Evolutionary conservation across 2,113 vertebrate genomes (phyloP).

Genomic region (Gasterosteus aculeatus): DNA sequence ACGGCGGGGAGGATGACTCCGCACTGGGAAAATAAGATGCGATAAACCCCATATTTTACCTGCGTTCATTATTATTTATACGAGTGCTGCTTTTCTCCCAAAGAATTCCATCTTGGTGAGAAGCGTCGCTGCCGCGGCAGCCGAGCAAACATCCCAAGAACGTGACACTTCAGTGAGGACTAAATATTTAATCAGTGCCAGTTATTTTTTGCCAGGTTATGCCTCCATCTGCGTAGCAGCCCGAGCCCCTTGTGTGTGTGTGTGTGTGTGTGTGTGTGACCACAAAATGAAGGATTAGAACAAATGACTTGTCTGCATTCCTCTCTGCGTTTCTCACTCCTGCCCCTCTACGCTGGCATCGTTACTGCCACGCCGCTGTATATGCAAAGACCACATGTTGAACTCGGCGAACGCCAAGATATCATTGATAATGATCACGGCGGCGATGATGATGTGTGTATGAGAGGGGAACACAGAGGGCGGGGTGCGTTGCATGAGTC

Average conservation of each 20-base stretch:
- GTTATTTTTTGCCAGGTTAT: constrained; percentile 66
- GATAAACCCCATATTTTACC: neutral
- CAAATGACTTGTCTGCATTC: constrained; percentile 55
- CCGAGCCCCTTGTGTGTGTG: constrained; percentile 32
- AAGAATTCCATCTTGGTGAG: constrained; percentile 34
- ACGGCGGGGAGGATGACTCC: neutral
- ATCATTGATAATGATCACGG: constrained; percentile 61
- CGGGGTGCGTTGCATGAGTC: constrained; percentile 37
- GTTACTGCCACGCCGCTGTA: constrained; percentile 16
- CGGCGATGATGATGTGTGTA: constrained; percentile 67
- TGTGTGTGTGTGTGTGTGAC: constrained; percentile 41
- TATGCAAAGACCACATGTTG: constrained; percentile 64
- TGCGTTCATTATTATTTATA: constrained; percentile 23
- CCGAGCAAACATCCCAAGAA: constrained; percentile 43
- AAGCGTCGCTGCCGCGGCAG: constrained; percentile 36
- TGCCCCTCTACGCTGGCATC: constrained; percentile 36
- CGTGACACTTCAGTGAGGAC: constrained; percentile 58
- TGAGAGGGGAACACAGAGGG: constrained; percentile 33
- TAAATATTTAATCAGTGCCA: constrained; percentile 71
- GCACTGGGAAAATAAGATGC: neutral
- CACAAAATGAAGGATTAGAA: constrained; percentile 57
- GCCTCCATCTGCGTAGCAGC: constrained; percentile 72
- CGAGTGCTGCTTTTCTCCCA: constrained; percentile 14
- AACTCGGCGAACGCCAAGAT: constrained; percentile 45
- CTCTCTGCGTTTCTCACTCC: constrained; percentile 36